Conservation (phyloP, 2,113 vertebrate genomes). For the Aegithalos caudatus region DNA sequence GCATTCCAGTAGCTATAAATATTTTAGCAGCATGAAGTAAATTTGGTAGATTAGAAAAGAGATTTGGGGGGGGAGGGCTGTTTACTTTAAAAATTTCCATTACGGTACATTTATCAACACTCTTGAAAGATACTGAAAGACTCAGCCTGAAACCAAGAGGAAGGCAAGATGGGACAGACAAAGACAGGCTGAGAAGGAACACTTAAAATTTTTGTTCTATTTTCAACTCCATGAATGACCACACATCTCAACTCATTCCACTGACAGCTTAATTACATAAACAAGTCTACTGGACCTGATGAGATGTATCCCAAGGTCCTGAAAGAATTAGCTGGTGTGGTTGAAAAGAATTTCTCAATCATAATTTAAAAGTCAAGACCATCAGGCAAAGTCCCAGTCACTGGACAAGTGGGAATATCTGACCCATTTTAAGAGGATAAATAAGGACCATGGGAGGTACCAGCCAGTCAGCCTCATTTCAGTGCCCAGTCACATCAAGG, state of each 20-base stretch:
- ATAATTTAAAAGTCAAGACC: neutral
- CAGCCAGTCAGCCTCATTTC: neutral
- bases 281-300: neutral
- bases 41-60: neutral
- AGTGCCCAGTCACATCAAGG: neutral
- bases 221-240: neutral
- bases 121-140: neutral
- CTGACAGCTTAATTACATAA: neutral
- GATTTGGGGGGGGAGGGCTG: fast-evolving
- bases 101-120: neutral
- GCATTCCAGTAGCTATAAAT: neutral
- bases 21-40: neutral
- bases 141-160: neutral
- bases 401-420: neutral
- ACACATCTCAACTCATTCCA: neutral
- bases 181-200: neutral
- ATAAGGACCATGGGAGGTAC: neutral
- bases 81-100: neutral
- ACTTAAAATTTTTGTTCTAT: neutral
- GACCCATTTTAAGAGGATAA: neutral
- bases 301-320: neutral
- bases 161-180: neutral
- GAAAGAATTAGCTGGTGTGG: neutral
- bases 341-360: neutral
- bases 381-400: neutral